Evolutionary conservation across 1,140 invertebrate genomes (phyloP).

Genomic region (Bombus ignitus): DNA sequence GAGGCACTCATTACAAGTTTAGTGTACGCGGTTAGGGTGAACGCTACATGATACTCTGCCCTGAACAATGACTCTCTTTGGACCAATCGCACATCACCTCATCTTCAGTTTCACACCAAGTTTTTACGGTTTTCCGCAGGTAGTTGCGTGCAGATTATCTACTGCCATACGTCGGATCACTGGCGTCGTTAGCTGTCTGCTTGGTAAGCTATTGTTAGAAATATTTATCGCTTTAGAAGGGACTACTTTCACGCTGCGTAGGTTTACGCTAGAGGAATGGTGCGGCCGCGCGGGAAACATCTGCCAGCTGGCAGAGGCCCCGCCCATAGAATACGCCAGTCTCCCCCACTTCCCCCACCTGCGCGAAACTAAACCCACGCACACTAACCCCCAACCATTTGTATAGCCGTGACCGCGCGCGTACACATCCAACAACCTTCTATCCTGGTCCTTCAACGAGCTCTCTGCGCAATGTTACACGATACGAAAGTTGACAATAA

Average conservation of each 20-base stretch:
- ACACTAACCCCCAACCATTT: slow-evolving; percentile 47
- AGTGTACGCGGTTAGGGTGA: slow-evolving; percentile 43
- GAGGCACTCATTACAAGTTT: slow-evolving; percentile 47
- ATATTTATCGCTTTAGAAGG: slow-evolving; percentile 54
- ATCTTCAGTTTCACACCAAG: slow-evolving; percentile 42
- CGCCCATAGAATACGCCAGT: slow-evolving; percentile 78
- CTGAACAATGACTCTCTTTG: slow-evolving; percentile 60
- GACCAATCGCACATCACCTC: slow-evolving; percentile 63
- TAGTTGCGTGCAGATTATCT: not conserved
- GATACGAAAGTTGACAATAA: slow-evolving; percentile 52
- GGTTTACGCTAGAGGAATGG: slow-evolving; percentile 75
- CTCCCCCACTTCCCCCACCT: slow-evolving; percentile 65
- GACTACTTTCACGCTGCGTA: slow-evolving; percentile 82
- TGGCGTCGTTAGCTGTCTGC: not conserved
- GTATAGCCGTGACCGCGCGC: slow-evolving; percentile 19
- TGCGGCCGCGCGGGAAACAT: slow-evolving; percentile 82
- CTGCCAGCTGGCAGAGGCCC: slow-evolving; percentile 84
- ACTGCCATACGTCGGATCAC: not conserved
- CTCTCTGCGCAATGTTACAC: slow-evolving; percentile 30
- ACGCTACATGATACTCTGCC: slow-evolving; percentile 52
- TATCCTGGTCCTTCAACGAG: slow-evolving; percentile 42
- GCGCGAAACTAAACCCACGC: slow-evolving; percentile 42
- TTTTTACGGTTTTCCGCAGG: slow-evolving; percentile 24
- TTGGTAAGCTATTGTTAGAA: slow-evolving; percentile 48
- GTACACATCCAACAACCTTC: slow-evolving; percentile 26